Percentiles rank a stretch among this genome's conserved stretches.
These are phyloP conservation scores for Hofmannophila pseudospretella DNA, from an alignment of 2,888 invertebrate genomes.

Conservation along the genomic window DNA sequence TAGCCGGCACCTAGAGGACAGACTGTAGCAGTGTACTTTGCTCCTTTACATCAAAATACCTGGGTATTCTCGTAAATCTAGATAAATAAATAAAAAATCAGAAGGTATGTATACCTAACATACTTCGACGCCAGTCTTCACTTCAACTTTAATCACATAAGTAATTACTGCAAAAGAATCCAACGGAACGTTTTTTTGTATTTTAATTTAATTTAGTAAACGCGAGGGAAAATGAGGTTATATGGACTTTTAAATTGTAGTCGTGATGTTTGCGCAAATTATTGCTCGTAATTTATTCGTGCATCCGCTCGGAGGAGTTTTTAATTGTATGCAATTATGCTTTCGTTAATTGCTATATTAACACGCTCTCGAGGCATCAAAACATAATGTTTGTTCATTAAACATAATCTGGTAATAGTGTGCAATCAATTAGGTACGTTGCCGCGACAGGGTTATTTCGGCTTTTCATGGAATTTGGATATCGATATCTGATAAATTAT, in stretches of 20 bases:
- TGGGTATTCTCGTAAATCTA: no score
- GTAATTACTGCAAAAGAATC: conserved; percentile 6
- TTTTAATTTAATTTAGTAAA: conserved; percentile 7
- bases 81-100: no score
- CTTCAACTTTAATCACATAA: conserved; percentile 7
- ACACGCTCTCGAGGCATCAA: conserved; percentile 13
- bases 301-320: conserved; percentile 11
- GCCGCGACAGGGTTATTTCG: no score
- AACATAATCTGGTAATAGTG: neutral
- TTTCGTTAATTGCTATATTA: conserved; percentile 14
- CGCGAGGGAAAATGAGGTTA: conserved; percentile 10
- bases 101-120: no score
- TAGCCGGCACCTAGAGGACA: no score
- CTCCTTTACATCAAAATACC: no score
- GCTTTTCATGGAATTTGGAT: no score
- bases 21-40: no score
- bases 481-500: no score
- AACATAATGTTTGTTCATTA: conserved; percentile 3
- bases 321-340: conserved; percentile 21
- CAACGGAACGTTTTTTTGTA: conserved; percentile 7
- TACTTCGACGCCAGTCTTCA: conserved; percentile 3
- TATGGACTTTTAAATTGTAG: conserved; percentile 17
- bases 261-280: conserved; percentile 20
- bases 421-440: neutral
- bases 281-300: conserved; percentile 15